Evolutionary conservation across 2,797 vertebrate species (phyloP).

Genomic region (Menidia menidia): DNA sequence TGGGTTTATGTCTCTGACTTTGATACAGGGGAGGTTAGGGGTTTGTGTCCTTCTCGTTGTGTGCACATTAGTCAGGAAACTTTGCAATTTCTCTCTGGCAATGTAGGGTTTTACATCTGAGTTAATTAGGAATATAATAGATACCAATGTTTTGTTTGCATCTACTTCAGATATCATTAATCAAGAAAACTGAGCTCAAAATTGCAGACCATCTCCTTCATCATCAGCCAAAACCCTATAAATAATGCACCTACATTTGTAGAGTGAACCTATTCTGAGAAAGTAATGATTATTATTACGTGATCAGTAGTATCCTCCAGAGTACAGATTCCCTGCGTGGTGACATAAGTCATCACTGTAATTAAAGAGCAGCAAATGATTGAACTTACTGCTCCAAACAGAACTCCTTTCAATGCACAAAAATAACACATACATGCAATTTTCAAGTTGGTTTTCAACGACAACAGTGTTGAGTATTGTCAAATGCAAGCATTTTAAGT

Average conservation of each 20-base stretch:
- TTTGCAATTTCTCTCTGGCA: neutral
- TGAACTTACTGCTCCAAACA: slow-evolving; percentile 21
- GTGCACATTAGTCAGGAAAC: neutral
- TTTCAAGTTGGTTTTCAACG: too few species aligned
- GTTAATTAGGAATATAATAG: too few species aligned
- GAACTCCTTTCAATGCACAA: neutral
- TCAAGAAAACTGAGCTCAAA: neutral
- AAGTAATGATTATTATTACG: neutral
- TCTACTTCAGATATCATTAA: neutral
- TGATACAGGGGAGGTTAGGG: neutral
- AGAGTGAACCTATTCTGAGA: neutral
- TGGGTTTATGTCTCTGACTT: neutral
- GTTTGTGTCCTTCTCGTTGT: too few species aligned
- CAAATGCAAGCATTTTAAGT: too few species aligned
- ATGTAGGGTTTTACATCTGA: too few species aligned
- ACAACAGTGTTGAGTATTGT: too few species aligned
- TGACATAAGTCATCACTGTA: slow-evolving; percentile 38
- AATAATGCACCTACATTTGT: neutral
- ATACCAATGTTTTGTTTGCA: neutral
- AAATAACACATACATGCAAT: too few species aligned
- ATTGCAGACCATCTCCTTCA: neutral
- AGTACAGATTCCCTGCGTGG: slow-evolving; percentile 1
- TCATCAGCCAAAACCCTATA: neutral
- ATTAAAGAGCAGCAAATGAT: slow-evolving; percentile 51
- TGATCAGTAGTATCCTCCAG: slow-evolving; percentile 61